Percentiles rank a stretch among this genome's conserved stretches.
phyloP scores from a whole-genome alignment of 2,797 vertebrate species.

The Cichlasoma orientale region DNA sequence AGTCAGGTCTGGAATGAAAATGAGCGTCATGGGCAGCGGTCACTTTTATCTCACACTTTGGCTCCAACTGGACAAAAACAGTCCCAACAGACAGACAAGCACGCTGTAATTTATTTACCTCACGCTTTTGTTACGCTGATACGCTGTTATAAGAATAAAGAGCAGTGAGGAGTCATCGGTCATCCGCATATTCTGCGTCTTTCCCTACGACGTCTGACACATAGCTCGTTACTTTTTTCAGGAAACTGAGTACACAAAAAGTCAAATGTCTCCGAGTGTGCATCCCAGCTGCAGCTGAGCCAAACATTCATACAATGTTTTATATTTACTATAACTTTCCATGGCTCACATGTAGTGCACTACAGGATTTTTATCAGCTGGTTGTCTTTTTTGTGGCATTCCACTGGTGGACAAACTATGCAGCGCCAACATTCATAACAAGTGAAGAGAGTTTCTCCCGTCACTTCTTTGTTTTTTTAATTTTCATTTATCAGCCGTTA shows the following conservation, averaged over 20 bases:
- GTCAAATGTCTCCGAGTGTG: too few relatives aligned
- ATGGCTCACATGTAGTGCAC: background rate
- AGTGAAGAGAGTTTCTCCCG: too few relatives aligned
- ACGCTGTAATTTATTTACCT: too few relatives aligned
- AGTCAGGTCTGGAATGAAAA: background rate
- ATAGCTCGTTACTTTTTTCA: background rate
- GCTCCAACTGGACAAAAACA: too few relatives aligned
- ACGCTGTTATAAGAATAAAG: too few relatives aligned
- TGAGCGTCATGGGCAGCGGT: too few relatives aligned
- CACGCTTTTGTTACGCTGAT: rapidly evolving
- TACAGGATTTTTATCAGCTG: too few relatives aligned
- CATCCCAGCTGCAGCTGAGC: background rate
- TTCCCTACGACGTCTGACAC: too few relatives aligned
- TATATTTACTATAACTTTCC: background rate
- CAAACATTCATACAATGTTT: background rate
- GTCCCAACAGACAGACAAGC: too few relatives aligned
- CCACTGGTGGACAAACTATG: background rate
- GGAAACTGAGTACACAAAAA: background rate
- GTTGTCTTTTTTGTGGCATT: too few relatives aligned
- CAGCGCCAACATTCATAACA: background rate
- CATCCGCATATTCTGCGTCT: rapidly evolving
- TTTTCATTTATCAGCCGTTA: background rate
- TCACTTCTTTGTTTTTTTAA: too few relatives aligned
- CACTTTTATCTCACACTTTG: background rate
- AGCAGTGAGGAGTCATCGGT: background rate